Evolutionary conservation across 2,113 vertebrate genomes (phyloP).

Genomic region (Rallus limicola): DNA sequence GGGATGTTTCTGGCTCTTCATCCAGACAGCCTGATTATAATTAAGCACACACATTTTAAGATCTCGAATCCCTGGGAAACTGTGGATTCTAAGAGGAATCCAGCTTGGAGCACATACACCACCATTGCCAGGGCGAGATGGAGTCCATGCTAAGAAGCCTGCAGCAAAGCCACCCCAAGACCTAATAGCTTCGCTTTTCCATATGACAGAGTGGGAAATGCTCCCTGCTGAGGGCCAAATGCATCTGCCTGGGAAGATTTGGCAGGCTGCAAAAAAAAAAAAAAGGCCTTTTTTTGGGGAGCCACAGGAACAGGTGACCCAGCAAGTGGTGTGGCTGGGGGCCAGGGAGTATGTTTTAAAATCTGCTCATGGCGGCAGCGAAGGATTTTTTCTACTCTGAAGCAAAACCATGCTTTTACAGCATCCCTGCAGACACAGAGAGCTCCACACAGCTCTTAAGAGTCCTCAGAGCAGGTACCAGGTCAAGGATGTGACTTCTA

Average conservation of each 20-base stretch:
- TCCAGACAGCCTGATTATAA: not conserved
- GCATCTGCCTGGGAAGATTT: not conserved
- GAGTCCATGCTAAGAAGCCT: rapidly evolving
- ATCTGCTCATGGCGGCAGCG: rapidly evolving
- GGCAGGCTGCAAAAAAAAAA: not conserved
- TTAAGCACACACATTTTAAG: not conserved
- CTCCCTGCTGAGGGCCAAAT: not conserved
- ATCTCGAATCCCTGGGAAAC: not conserved
- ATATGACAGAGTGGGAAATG: not conserved
- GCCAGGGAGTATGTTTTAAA: not conserved
- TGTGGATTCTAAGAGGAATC: not conserved
- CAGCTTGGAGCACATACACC: not conserved
- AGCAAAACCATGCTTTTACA: not conserved
- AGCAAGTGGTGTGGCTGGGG: rapidly evolving
- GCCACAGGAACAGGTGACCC: not conserved
- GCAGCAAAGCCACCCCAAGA: not conserved
- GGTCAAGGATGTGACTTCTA: not conserved
- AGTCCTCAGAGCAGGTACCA: not conserved
- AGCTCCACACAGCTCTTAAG: rapidly evolving
- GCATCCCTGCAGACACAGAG: not conserved
- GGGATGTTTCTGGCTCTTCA: not conserved
- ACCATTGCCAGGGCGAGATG: rapidly evolving
- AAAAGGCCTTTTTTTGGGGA: not conserved
- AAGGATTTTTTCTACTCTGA: not conserved
- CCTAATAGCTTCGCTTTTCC: not conserved